phyloP scores from a whole-genome alignment of 2,113 vertebrate species.

The Bambusicola thoracicus region DNA sequence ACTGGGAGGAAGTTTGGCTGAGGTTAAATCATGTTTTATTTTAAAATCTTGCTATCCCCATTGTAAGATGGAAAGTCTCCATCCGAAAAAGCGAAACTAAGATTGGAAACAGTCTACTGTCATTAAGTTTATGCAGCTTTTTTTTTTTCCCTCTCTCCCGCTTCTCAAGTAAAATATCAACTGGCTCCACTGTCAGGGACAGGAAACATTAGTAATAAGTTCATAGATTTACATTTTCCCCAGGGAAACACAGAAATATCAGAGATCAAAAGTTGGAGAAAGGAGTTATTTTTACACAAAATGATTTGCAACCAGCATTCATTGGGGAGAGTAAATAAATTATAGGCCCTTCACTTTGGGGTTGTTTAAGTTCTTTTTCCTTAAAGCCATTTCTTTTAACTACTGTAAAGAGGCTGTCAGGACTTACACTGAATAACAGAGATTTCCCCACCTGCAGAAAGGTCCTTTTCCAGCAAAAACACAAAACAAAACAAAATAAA shows the following conservation, averaged over 20 bases:
- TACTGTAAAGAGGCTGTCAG: conserved; percentile 49
- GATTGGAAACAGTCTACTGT: conserved; percentile 78
- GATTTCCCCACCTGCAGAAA: not conserved
- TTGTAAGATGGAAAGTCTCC: conserved; percentile 78
- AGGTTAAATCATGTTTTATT: conserved; percentile 81
- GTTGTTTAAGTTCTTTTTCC: conserved; percentile 65
- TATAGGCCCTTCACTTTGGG: conserved; percentile 56
- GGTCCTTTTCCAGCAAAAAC: not conserved
- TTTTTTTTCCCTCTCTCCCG: conserved; percentile 5
- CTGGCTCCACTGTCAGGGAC: conserved; percentile 80
- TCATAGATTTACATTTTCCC: conserved; percentile 81
- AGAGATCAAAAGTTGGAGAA: conserved; percentile 77
- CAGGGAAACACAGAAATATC: conserved; percentile 76
- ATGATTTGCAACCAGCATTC: conserved; percentile 76
- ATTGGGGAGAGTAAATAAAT: conserved; percentile 72
- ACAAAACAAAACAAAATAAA: too few relatives aligned
- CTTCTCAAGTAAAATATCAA: conserved; percentile 78
- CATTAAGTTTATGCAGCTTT: conserved; percentile 67
- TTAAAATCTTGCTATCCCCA: conserved; percentile 70
- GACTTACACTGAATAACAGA: conserved; percentile 12
- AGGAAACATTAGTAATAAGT: conserved; percentile 83
- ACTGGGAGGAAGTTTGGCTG: conserved; percentile 79
- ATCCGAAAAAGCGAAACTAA: conserved; percentile 78
- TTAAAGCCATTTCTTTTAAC: conserved; percentile 41
- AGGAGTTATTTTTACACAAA: conserved; percentile 76